Evolutionary conservation across 2,888 invertebrate species (phyloP).

Genomic region (Tetheella fluctuosa): DNA sequence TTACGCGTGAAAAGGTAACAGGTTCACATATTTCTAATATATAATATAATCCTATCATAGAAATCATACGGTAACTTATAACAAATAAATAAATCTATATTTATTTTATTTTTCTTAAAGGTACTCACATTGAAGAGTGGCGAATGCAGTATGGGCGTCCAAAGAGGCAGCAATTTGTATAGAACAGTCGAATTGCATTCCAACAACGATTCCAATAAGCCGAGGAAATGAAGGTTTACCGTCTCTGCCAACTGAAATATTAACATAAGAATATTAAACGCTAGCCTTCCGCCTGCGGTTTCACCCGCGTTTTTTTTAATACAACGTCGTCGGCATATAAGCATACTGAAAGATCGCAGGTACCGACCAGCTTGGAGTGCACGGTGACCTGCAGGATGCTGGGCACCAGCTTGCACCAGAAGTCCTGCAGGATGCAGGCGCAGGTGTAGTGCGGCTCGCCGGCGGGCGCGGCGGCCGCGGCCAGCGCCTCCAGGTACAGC

Average conservation of each 20-base stretch:
- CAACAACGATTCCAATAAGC: conserved; percentile 95
- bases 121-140: conserved; percentile 82
- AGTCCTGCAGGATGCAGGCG: conserved; percentile 95
- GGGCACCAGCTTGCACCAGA: conserved; percentile 99
- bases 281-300: too few species aligned
- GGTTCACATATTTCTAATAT: too few species aligned
- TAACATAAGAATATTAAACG: too few species aligned
- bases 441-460: conserved; percentile 89
- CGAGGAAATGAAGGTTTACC: conserved; percentile 98
- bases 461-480: conserved; percentile 86
- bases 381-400: conserved; percentile 94
- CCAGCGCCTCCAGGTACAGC: conserved; percentile 96
- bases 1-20: too few species aligned
- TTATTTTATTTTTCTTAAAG: too few species aligned
- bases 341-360: not conserved
- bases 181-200: conserved; percentile 97
- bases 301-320: too few species aligned
- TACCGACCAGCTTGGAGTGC: conserved; percentile 90
- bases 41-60: too few species aligned
- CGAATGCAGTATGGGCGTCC: conserved; percentile 98
- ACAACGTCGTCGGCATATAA: too few species aligned
- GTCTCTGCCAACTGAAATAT: conserved; percentile 94
- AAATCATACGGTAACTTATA: too few species aligned
- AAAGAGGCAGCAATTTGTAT: conserved; percentile 95
- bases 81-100: too few species aligned